Conservation (phyloP, 1,140 invertebrate genomes). For the Pseudobourletiella spinata region DNA sequence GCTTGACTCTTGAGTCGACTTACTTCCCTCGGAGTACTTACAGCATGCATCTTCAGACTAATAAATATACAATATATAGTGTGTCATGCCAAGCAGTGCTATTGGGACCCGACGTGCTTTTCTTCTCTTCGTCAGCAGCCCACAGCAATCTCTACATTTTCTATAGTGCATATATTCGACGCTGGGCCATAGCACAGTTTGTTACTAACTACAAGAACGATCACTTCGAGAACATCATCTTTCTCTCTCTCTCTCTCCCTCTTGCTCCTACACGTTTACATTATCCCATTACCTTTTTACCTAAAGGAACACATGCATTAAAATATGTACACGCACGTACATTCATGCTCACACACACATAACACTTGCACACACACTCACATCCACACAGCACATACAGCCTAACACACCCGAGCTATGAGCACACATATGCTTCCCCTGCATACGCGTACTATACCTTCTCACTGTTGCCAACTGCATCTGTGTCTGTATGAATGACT, state of each 20-base stretch:
- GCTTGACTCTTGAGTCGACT: background rate
- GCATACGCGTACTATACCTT: too few species aligned
- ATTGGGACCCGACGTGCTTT: background rate
- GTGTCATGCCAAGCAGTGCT: background rate
- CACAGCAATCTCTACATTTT: background rate
- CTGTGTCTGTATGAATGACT: background rate
- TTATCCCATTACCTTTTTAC: conserved; percentile 6
- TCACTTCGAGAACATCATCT: background rate
- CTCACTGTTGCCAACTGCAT: conserved; percentile 11
- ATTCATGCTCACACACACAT: too few species aligned
- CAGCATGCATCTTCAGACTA: conserved; percentile 2
- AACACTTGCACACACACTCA: too few species aligned
- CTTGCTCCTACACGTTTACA: conserved; percentile 9
- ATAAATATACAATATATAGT: conserved; percentile 5
- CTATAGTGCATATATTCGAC: background rate
- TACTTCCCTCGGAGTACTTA: conserved; percentile 2
- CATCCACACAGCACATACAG: too few species aligned
- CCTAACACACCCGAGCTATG: too few species aligned
- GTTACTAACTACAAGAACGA: background rate
- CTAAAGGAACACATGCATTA: too few species aligned
- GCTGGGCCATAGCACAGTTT: background rate
- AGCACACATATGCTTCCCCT: background rate
- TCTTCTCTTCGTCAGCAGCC: background rate
- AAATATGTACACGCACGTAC: too few species aligned
- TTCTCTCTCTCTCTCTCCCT: background rate